These are phyloP conservation scores for Drosophila buzzatii DNA, from an alignment of 2,888 invertebrate genomes.

Conservation along the genomic window DNA sequence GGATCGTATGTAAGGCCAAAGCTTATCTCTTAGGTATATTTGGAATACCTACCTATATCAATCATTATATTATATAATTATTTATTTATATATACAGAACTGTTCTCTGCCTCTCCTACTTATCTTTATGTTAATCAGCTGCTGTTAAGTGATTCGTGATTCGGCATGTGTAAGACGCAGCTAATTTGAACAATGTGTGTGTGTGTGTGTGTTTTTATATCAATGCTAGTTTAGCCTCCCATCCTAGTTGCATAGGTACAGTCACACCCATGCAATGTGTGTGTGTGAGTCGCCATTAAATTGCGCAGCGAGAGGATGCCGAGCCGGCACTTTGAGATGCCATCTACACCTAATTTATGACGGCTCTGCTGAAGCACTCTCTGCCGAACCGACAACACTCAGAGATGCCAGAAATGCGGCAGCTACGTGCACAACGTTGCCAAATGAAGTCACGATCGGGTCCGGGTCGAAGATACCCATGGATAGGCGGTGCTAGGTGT, in stretches of 20 bases:
- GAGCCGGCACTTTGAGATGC: slow-evolving; percentile 73
- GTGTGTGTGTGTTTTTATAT: too few species aligned
- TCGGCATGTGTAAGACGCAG: slow-evolving; percentile 2
- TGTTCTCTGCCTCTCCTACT: not conserved
- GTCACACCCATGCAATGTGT: slow-evolving; percentile 37
- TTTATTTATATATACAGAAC: not conserved
- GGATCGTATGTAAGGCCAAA: too few species aligned
- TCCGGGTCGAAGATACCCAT: slow-evolving; percentile 46
- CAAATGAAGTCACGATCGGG: slow-evolving; percentile 72
- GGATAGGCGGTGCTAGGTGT: slow-evolving; percentile 53
- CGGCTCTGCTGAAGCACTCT: slow-evolving; percentile 40
- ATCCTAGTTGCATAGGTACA: slow-evolving; percentile 12
- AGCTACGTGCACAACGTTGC: slow-evolving; percentile 62
- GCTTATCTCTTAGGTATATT: too few species aligned
- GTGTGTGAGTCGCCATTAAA: slow-evolving; percentile 44
- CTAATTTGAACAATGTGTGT: not conserved
- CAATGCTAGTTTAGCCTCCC: slow-evolving; percentile 17
- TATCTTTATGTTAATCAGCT: slow-evolving; percentile 8
- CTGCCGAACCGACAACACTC: slow-evolving; percentile 25
- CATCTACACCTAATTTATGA: slow-evolving; percentile 79
- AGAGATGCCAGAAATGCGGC: slow-evolving; percentile 67
- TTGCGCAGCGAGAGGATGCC: slow-evolving; percentile 41
- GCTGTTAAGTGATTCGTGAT: slow-evolving; percentile 2
- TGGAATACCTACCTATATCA: not conserved
- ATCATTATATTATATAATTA: not conserved